phyloP scores from a whole-genome alignment of 2,888 invertebrate species.

The Urechis unicinctus region DNA sequence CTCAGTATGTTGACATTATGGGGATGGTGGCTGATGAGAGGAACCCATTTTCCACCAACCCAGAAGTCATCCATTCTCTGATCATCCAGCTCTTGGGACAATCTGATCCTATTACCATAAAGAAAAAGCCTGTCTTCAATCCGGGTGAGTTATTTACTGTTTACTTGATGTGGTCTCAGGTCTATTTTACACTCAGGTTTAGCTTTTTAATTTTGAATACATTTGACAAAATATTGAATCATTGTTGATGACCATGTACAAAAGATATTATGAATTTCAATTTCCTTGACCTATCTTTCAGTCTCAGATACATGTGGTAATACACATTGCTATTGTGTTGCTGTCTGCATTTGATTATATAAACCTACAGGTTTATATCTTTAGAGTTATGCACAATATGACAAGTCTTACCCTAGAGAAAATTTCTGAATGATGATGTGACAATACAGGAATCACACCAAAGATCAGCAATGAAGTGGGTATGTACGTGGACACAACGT shows the following conservation, averaged over 20 bases:
- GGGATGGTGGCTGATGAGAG: slow-evolving; percentile 42
- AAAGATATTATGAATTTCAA: not conserved
- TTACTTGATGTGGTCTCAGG: not conserved
- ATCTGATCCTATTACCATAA: slow-evolving; percentile 36
- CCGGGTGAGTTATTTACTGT: slow-evolving; percentile 29
- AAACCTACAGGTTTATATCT: too few species aligned
- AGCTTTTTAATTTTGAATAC: too few species aligned
- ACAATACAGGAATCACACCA: slow-evolving; percentile 48
- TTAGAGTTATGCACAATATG: too few species aligned
- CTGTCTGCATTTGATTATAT: too few species aligned
- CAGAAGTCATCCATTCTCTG: slow-evolving; percentile 40
- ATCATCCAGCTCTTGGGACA: slow-evolving; percentile 35
- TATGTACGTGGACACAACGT: slow-evolving; percentile 39
- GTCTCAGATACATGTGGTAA: too few species aligned
- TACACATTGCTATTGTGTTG: too few species aligned
- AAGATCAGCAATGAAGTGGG: slow-evolving; percentile 49
- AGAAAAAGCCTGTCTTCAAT: slow-evolving; percentile 39
- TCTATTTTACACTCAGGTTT: too few species aligned
- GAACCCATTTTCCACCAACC: slow-evolving; percentile 37
- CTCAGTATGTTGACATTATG: slow-evolving; percentile 41
- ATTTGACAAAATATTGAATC: too few species aligned
- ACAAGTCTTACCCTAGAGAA: too few species aligned
- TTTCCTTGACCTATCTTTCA: too few species aligned
- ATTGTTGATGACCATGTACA: too few species aligned
- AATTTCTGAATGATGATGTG: too few species aligned